These are phyloP conservation scores for Mormoops blainvillei DNA, from an alignment of 2,113 vertebrate species.

Conservation along the genomic window DNA sequence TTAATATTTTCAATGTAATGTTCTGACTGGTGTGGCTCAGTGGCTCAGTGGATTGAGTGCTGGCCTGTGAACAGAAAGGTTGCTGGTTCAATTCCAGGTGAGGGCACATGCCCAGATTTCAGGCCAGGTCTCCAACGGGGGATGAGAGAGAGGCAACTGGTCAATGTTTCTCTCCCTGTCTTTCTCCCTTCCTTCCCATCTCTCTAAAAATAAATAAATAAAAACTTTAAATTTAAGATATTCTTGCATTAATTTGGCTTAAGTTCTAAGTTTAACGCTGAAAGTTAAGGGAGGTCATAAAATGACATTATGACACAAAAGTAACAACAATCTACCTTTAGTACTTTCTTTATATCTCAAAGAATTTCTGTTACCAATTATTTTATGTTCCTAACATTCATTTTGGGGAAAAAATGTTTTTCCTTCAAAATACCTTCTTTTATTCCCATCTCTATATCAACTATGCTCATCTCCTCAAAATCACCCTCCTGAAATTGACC, in stretches of 20 bases:
- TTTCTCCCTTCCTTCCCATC: too few species aligned
- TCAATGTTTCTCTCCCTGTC: too few species aligned
- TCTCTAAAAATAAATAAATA: too few species aligned
- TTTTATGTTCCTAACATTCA: conserved; percentile 23
- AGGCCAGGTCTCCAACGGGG: too few species aligned
- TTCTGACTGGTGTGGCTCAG: too few species aligned
- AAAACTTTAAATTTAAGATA: neutral
- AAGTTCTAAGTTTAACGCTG: neutral
- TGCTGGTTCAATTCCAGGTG: too few species aligned
- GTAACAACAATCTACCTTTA: neutral
- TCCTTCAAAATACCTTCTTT: neutral
- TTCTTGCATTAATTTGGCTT: neutral
- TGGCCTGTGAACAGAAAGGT: too few species aligned
- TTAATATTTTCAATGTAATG: neutral
- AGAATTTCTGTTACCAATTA: neutral
- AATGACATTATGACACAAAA: neutral
- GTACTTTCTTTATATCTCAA: neutral
- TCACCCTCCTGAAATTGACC: neutral
- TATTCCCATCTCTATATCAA: neutral
- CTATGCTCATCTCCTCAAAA: neutral
- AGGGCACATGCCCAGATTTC: too few species aligned
- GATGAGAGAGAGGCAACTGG: too few species aligned
- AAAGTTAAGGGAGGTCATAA: neutral
- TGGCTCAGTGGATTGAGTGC: too few species aligned
- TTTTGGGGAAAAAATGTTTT: neutral